These are phyloP conservation scores for Gadus chalcogrammus DNA, from an alignment of 2,113 vertebrate species.

Conservation along the genomic window DNA sequence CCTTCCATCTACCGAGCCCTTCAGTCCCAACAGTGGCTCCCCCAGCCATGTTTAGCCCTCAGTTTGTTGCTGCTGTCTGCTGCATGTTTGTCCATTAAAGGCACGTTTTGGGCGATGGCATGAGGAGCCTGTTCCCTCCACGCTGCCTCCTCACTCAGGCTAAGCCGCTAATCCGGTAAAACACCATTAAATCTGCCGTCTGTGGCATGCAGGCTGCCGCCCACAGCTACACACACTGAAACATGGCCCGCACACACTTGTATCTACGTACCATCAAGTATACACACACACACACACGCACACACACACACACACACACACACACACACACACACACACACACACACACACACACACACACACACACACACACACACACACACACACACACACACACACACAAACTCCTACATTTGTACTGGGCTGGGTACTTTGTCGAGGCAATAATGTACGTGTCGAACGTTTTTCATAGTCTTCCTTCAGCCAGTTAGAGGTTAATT, in stretches of 20 bases:
- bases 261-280: neutral
- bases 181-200: conserved; percentile 57
- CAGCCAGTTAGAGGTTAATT: too few relatives aligned
- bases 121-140: conserved; percentile 11
- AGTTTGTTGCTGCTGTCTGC: conserved; percentile 8
- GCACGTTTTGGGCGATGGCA: conserved; percentile 31
- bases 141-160: conserved; percentile 27
- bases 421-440: too few relatives aligned
- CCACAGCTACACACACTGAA: conserved; percentile 38
- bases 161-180: conserved; percentile 57
- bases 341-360: too few relatives aligned
- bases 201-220: conserved; percentile 58
- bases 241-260: neutral
- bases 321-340: too few relatives aligned
- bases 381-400: too few relatives aligned
- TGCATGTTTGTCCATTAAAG: conserved; percentile 38
- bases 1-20: neutral
- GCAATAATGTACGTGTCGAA: too few relatives aligned
- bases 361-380: too few relatives aligned
- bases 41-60: neutral
- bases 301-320: too few relatives aligned
- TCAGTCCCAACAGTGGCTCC: neutral
- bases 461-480: too few relatives aligned
- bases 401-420: too few relatives aligned
- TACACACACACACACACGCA: conserved; percentile 5